A percentile compares a stretch with the other conserved stretches of the same genome.
Conservation (phyloP, 2,797 vertebrate species). For the Leptodactylus fallax region DNA sequence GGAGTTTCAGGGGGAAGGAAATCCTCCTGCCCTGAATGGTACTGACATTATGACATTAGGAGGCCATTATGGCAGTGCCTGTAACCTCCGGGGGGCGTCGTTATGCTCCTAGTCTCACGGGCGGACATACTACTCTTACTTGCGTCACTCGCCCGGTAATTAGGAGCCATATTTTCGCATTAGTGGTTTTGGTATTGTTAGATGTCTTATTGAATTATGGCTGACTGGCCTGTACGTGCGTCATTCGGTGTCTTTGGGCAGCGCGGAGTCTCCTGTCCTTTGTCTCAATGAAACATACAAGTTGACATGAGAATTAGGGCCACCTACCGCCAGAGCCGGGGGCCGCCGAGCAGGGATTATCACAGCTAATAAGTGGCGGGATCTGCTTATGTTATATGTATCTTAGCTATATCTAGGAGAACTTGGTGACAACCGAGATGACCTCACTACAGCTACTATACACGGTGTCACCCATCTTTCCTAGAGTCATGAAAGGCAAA, state of each 20-base stretch:
- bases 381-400: too few species aligned
- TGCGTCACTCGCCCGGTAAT: constrained; percentile 43
- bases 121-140: neutral
- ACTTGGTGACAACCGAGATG: neutral
- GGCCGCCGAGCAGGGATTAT: neutral
- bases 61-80: neutral
- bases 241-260: constrained; percentile 29
- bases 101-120: neutral
- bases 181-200: constrained; percentile 30
- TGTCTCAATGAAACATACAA: constrained; percentile 44
- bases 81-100: neutral
- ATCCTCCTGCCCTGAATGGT: neutral
- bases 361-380: neutral
- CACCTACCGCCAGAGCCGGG: constrained; percentile 22
- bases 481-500: neutral
- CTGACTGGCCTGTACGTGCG: constrained; percentile 38
- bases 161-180: constrained; percentile 41
- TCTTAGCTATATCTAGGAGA: neutral
- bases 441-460: neutral
- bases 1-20: too few species aligned
- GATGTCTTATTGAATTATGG: constrained; percentile 52
- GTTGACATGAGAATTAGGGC: constrained; percentile 50
- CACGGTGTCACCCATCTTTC: neutral
- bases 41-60: neutral
- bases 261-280: constrained; percentile 24